These are phyloP conservation scores for Drosophila kohkoa DNA, from an alignment of 1,140 invertebrate genomes.

Conservation along the genomic window DNA sequence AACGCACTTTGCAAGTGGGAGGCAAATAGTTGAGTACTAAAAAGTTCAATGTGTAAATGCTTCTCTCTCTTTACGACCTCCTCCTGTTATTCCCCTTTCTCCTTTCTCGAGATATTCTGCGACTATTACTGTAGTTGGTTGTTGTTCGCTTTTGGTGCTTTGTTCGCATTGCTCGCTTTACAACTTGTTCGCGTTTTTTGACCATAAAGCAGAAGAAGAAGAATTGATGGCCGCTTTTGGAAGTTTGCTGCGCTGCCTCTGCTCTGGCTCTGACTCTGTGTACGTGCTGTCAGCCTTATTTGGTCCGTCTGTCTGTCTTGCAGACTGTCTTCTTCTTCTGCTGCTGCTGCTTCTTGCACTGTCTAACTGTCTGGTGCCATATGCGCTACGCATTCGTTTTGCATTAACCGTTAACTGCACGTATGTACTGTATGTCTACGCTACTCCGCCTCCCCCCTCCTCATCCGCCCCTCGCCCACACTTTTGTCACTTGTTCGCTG, in stretches of 20 bases:
- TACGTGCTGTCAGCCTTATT: constrained; percentile 57
- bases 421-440: constrained; percentile 34
- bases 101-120: not conserved
- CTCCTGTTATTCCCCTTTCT: not conserved
- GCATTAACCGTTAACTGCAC: constrained; percentile 83
- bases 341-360: constrained; percentile 32
- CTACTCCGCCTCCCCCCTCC: constrained; percentile 23
- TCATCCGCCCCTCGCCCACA: constrained; percentile 59
- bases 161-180: constrained; percentile 79
- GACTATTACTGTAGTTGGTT: constrained; percentile 47
- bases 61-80: constrained; percentile 29
- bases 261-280: not conserved
- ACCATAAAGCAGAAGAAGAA: constrained; percentile 71
- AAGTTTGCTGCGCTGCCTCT: constrained; percentile 23
- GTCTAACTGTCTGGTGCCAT: constrained; percentile 62
- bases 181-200: constrained; percentile 77
- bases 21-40: constrained; percentile 66
- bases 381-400: constrained; percentile 73
- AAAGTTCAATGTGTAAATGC: constrained; percentile 80
- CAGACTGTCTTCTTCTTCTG: constrained; percentile 15
- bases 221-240: constrained; percentile 75
- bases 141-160: constrained; percentile 32
- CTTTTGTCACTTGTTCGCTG: constrained; percentile 79
- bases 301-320: constrained; percentile 33
- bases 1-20: constrained; percentile 70